phyloP scores from a whole-genome alignment of 2,113 vertebrate genomes.

The Spilogale gracilis region DNA sequence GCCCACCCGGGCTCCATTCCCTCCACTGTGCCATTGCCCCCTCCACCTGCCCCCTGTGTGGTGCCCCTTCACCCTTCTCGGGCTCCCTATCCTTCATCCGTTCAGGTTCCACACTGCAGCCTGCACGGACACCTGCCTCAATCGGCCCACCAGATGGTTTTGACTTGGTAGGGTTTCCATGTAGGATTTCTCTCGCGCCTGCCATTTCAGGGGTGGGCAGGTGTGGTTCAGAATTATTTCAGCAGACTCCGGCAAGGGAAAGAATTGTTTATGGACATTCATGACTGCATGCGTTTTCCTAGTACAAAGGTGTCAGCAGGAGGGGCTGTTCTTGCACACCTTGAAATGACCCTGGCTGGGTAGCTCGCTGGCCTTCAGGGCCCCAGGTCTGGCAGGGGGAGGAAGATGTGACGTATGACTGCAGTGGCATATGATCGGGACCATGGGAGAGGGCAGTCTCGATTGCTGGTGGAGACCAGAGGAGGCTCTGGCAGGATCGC shows the following conservation, averaged over 20 bases:
- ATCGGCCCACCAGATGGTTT: not conserved
- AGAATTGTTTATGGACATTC: not conserved
- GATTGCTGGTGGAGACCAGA: not conserved
- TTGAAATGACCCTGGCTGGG: not conserved
- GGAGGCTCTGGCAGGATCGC: not conserved
- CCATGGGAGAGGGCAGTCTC: not conserved
- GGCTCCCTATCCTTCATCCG: not conserved
- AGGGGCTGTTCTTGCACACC: not conserved
- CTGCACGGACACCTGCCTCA: rapidly evolving
- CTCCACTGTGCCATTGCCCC: rapidly evolving
- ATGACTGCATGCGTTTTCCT: not conserved
- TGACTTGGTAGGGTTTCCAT: not conserved
- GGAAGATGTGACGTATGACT: not conserved
- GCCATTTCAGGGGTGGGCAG: not conserved
- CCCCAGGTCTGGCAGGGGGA: not conserved
- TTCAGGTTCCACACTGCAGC: rapidly evolving
- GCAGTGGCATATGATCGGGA: rapidly evolving
- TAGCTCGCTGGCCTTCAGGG: not conserved
- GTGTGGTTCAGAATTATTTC: not conserved
- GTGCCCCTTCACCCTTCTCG: rapidly evolving
- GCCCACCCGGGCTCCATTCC: rapidly evolving
- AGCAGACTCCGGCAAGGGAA: not conserved
- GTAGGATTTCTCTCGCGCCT: not conserved
- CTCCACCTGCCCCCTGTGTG: rapidly evolving
- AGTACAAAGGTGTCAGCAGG: not conserved